Evolutionary conservation across 2,888 invertebrate genomes (phyloP), one percentile per base, ranked within the genome.

Genomic region (Ophonus ardosiacus): DNA sequence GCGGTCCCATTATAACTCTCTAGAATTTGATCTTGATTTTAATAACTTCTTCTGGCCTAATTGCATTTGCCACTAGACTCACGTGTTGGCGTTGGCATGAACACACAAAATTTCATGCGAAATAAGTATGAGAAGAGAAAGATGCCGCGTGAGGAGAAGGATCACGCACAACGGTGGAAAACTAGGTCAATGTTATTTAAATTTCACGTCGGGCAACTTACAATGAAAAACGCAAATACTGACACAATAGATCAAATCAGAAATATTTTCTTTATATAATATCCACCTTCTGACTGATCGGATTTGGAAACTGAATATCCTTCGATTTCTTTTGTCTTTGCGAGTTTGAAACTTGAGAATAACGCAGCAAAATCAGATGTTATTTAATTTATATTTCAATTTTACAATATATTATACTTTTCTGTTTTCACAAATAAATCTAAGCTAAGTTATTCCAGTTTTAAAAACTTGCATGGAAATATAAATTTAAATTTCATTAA

Each of bases 121-220:
- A 65, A 65, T 65, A 65, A 65, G 21, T 38, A 15, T 65, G 65
- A 65, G 65, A 65, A 31, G 31, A 31, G 31, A 31, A 31, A 17
- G 65, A 65, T 24, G 24, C 65, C 65, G 24, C 24, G 8, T n/a
- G 18, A 24, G 31, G 40, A 71, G 15, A 18, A 71, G 40, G 40
- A 71, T 71, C 71, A 40, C 40, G 15, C 15, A 24, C 40, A 38
- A 43, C 71, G 17, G 13, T 13, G 31, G n/a, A 15, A 31, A 71
- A 71, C 71, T 71, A 40, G 71, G 71, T 71, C 71, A 71, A 71
- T 71, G 71, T 71, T 71, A 71, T 71, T 71, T 71, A 71, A 71
- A 71, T 71, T 71, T 24, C 31, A 38, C 40, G 2, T 31, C 43
- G 38, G 17, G 38, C n/a, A 38, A 71, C 38, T 71, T 71, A 5